phyloP scores from a whole-genome alignment of 1,140 invertebrate species.

The Cydia fagiglandana region DNA sequence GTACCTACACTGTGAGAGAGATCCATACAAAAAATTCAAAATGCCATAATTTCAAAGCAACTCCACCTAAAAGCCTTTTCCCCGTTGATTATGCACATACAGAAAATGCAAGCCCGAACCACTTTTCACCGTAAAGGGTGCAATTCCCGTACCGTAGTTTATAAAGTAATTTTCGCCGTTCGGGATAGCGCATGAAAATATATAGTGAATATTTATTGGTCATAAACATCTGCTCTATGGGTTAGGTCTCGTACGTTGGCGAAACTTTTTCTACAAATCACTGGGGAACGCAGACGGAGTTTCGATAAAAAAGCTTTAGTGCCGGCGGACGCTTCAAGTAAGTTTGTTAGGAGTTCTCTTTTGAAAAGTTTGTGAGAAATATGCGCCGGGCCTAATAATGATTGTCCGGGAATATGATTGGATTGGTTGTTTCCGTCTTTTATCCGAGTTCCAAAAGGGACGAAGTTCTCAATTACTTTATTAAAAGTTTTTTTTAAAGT shows the following conservation, averaged over 20 bases:
- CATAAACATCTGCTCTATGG: slow-evolving; percentile 29
- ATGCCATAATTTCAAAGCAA: not conserved
- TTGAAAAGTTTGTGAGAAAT: slow-evolving; percentile 23
- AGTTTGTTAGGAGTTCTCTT: slow-evolving; percentile 16
- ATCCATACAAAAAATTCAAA: too few relatives aligned
- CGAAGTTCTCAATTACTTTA: not conserved
- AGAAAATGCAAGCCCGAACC: slow-evolving; percentile 10
- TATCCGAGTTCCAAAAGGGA: not conserved
- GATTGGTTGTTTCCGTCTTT: slow-evolving; percentile 3
- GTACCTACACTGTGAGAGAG: too few relatives aligned
- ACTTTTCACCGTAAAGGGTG: slow-evolving; percentile 25
- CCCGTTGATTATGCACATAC: slow-evolving; percentile 21
- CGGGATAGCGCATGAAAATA: slow-evolving; percentile 3
- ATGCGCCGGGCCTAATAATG: slow-evolving; percentile 9
- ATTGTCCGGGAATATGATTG: not conserved
- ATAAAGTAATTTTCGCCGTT: slow-evolving; percentile 26
- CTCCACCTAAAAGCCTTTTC: slow-evolving; percentile 5
- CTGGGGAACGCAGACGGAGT: slow-evolving; percentile 32
- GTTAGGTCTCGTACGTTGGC: slow-evolving; percentile 28
- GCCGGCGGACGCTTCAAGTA: slow-evolving; percentile 10
- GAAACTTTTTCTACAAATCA: slow-evolving; percentile 42
- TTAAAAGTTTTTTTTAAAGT: too few relatives aligned
- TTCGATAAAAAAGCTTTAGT: slow-evolving; percentile 46
- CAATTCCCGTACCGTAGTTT: slow-evolving; percentile 10
- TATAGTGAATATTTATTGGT: slow-evolving; percentile 28